Percentiles rank a stretch among this genome's conserved stretches.
phyloP scores from a whole-genome alignment of 2,113 vertebrate species.

The Macquaria ambigua region DNA sequence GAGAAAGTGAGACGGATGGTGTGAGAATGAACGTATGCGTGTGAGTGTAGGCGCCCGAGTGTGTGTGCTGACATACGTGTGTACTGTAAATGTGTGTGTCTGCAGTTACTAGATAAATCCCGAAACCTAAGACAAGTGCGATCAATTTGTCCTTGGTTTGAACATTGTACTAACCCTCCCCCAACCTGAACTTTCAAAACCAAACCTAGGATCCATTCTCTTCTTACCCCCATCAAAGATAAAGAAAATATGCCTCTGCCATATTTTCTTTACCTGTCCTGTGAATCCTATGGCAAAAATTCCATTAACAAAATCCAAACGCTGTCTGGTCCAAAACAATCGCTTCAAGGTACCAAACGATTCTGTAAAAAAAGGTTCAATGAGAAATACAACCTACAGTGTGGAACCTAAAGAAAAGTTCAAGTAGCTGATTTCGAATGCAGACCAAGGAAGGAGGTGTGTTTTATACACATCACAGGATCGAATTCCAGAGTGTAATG shows the following conservation, averaged over 20 bases:
- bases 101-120: slow-evolving; percentile 88
- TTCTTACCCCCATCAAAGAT: slow-evolving; percentile 92
- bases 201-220: slow-evolving; percentile 90
- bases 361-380: slow-evolving; percentile 39
- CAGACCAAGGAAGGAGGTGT: slow-evolving; percentile 79
- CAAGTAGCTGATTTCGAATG: slow-evolving; percentile 67
- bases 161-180: slow-evolving; percentile 89
- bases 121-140: slow-evolving; percentile 90
- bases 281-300: slow-evolving; percentile 84
- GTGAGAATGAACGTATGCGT: slow-evolving; percentile 21
- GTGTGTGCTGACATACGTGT: slow-evolving; percentile 53
- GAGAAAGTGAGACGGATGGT: slow-evolving; percentile 47
- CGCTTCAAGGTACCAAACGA: slow-evolving; percentile 64
- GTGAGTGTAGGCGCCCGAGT: slow-evolving; percentile 27
- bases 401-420: slow-evolving; percentile 52
- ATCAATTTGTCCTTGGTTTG: slow-evolving; percentile 91
- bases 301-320: slow-evolving; percentile 89
- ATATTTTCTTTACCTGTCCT: slow-evolving; percentile 86
- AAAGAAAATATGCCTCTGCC: slow-evolving; percentile 87
- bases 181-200: slow-evolving; percentile 82
- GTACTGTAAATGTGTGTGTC: slow-evolving; percentile 81
- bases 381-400: slow-evolving; percentile 45
- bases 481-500: slow-evolving; percentile 84
- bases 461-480: slow-evolving; percentile 34
- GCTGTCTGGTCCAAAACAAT: slow-evolving; percentile 80